phyloP scores from a whole-genome alignment of 2,113 vertebrate species.

The Engystomops pustulosus region DNA sequence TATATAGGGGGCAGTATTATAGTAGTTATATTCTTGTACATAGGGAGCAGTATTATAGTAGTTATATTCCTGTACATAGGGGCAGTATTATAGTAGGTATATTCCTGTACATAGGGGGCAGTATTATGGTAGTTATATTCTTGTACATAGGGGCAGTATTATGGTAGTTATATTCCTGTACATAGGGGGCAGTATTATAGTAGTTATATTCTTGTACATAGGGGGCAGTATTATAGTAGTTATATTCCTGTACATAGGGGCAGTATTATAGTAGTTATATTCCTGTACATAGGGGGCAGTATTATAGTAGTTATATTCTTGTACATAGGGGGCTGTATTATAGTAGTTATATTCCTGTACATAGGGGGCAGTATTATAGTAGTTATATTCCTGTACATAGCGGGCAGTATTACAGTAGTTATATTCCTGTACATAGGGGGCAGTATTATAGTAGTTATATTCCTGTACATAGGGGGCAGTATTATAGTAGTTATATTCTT shows the following conservation, averaged over 20 bases:
- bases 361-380: conserved; percentile 7
- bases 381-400: conserved; percentile 6
- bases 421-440: background rate
- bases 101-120: background rate
- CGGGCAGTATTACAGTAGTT: background rate
- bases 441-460: background rate
- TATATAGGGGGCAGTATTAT: background rate
- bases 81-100: background rate
- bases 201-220: conserved; percentile 3
- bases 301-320: conserved; percentile 13
- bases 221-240: background rate
- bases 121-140: conserved; percentile 13
- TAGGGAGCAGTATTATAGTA: background rate
- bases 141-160: background rate
- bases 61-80: background rate
- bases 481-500: conserved; percentile 6
- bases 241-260: conserved; percentile 3
- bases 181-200: background rate
- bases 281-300: background rate
- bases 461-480: background rate
- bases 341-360: conserved; percentile 5
- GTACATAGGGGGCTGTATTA: background rate
- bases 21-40: background rate
- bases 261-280: conserved; percentile 16
- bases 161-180: conserved; percentile 7